phyloP scores from a whole-genome alignment of 2,797 vertebrate genomes.

The Lagocephalus sceleratus region DNA sequence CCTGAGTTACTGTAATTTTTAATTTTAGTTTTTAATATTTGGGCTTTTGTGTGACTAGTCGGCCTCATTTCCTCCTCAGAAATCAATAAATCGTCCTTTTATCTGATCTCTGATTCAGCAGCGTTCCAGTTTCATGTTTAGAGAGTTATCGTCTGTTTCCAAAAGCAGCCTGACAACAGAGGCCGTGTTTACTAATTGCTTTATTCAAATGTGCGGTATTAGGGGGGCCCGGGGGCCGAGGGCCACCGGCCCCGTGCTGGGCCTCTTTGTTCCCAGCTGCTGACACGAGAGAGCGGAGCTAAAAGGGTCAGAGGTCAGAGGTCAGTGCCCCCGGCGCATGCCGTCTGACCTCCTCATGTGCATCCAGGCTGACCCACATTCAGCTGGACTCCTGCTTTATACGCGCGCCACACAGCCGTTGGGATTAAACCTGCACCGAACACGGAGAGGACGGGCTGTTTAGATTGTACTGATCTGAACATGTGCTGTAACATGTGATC shows the following conservation, averaged over 20 bases:
- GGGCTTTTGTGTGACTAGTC: not conserved
- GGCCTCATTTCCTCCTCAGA: no score
- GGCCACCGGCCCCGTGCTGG: conserved; percentile 30
- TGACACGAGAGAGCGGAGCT: conserved; percentile 35
- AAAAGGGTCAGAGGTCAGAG: conserved; percentile 62
- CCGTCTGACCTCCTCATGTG: conserved; percentile 61
- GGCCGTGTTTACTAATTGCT: not conserved
- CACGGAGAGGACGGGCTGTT: no score
- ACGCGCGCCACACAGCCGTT: no score
- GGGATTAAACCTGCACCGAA: no score
- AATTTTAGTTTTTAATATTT: not conserved
- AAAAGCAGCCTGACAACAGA: not conserved
- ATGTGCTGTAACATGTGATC: no score
- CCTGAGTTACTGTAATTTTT: no score
- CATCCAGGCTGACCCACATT: conserved; percentile 52
- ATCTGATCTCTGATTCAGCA: no score
- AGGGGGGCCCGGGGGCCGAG: not conserved
- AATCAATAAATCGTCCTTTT: no score
- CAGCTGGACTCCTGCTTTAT: no score
- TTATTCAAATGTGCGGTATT: not conserved
- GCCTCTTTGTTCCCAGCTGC: conserved; percentile 38
- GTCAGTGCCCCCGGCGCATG: conserved; percentile 57
- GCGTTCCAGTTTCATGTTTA: no score
- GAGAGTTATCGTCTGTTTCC: no score
- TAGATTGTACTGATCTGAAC: no score